phyloP scores from a whole-genome alignment of 2,797 vertebrate genomes.

The Ficedula albicollis region DNA sequence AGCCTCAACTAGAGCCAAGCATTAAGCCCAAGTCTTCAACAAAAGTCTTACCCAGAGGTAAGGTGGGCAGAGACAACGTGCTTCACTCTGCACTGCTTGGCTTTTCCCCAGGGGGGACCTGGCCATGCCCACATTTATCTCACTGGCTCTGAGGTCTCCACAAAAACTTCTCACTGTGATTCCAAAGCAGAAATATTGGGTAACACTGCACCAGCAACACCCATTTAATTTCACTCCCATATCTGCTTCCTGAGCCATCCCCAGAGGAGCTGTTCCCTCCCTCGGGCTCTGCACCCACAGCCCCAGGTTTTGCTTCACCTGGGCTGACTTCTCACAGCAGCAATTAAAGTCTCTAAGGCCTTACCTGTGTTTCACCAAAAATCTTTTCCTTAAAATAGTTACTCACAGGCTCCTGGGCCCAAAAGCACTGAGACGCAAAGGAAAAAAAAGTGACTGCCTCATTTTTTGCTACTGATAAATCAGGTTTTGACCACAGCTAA shows the following conservation, averaged over 20 bases:
- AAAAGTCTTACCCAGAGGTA: not conserved
- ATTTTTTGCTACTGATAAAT: slow-evolving; percentile 47
- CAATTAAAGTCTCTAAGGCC: slow-evolving; percentile 64
- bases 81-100: rapidly evolving
- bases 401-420: slow-evolving; percentile 55
- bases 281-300: not conserved
- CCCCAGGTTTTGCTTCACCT: slow-evolving; percentile 49
- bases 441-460: slow-evolving; percentile 46
- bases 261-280: not conserved
- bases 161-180: not conserved
- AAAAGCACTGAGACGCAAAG: slow-evolving; percentile 65
- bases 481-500: slow-evolving; percentile 40
- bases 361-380: slow-evolving; percentile 59
- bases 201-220: not conserved
- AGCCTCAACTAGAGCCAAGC: not conserved
- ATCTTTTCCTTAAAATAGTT: slow-evolving; percentile 63
- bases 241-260: not conserved
- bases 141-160: not conserved
- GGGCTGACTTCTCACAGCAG: slow-evolving; percentile 59
- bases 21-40: not conserved
- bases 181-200: not conserved
- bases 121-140: not conserved
- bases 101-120: not conserved
- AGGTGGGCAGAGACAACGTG: not conserved
- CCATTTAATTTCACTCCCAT: not conserved